A percentile compares a stretch with the other conserved stretches of the same genome.
phyloP scores from a whole-genome alignment of 2,797 vertebrate species.

The Hozukius guyotensis region DNA sequence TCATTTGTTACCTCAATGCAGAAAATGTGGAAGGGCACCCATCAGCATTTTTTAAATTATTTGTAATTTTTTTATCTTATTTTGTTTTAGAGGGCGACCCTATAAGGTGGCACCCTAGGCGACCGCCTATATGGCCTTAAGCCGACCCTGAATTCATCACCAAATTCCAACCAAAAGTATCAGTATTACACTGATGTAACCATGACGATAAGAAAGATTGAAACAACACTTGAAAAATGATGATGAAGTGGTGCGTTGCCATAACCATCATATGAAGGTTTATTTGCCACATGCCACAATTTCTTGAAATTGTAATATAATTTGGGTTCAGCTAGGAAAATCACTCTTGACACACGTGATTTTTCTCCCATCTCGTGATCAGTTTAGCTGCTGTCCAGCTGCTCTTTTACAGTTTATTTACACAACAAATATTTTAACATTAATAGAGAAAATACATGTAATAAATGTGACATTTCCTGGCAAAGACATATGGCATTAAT shows the following conservation, averaged over 20 bases:
- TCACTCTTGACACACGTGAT: background rate
- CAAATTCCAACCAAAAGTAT: background rate
- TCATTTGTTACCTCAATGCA: too few species aligned
- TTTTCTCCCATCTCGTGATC: background rate
- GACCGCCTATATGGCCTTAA: too few species aligned
- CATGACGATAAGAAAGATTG: background rate
- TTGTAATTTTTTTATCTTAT: too few species aligned
- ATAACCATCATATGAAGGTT: background rate
- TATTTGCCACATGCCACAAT: background rate
- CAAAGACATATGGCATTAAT: background rate
- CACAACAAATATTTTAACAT: background rate
- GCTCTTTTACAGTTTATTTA: background rate
- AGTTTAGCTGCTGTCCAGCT: background rate
- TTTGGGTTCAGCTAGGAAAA: background rate
- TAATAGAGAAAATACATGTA: background rate
- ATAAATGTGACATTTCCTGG: background rate
- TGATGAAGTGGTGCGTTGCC: background rate
- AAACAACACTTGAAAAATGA: background rate
- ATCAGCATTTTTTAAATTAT: too few species aligned
- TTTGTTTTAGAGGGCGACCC: too few species aligned
- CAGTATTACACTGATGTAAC: background rate
- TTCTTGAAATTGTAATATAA: background rate
- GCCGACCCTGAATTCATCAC: background rate
- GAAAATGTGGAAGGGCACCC: too few species aligned
- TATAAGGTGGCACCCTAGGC: too few species aligned